Percentiles rank a stretch among this genome's conserved stretches.
phyloP scores from a whole-genome alignment of 2,797 vertebrate genomes.

The Peromyscus attwateri region DNA sequence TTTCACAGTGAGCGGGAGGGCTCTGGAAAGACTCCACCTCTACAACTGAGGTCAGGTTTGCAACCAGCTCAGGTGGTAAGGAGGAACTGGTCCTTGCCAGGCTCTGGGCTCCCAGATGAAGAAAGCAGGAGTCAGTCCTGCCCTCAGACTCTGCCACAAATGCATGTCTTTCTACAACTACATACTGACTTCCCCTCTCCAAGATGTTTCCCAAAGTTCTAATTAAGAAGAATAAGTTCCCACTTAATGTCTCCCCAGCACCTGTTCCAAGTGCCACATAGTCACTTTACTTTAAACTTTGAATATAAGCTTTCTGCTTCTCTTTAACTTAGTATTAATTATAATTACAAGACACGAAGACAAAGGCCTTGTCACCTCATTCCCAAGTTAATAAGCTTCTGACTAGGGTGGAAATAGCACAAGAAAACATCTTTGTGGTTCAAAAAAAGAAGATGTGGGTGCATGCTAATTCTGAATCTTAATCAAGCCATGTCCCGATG shows the following conservation, averaged over 20 bases:
- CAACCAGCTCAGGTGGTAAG: neutral
- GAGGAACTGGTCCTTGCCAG: too few relatives aligned
- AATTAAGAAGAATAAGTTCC: constrained; percentile 71
- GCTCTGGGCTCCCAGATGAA: neutral
- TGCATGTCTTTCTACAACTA: neutral
- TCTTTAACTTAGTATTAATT: constrained; percentile 83
- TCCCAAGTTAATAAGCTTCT: constrained; percentile 76
- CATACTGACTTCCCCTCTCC: constrained; percentile 1
- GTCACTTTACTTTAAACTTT: constrained; percentile 78
- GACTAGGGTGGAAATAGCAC: constrained; percentile 71
- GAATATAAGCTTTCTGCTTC: constrained; percentile 75
- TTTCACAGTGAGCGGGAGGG: neutral
- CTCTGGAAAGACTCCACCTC: neutral
- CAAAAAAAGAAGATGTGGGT: constrained; percentile 62
- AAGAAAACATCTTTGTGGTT: constrained; percentile 59
- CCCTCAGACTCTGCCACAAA: neutral
- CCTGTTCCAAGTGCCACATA: constrained; percentile 68
- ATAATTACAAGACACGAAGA: constrained; percentile 81
- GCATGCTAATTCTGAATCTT: constrained; percentile 52
- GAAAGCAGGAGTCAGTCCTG: fast-evolving
- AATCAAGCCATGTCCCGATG: constrained; percentile 55
- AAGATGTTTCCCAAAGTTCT: constrained; percentile 61
- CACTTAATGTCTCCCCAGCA: constrained; percentile 71
- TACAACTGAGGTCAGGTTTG: neutral
- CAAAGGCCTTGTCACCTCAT: constrained; percentile 78